phyloP scores from a whole-genome alignment of 2,113 vertebrate genomes.

The Corynorhinus townsendii region DNA sequence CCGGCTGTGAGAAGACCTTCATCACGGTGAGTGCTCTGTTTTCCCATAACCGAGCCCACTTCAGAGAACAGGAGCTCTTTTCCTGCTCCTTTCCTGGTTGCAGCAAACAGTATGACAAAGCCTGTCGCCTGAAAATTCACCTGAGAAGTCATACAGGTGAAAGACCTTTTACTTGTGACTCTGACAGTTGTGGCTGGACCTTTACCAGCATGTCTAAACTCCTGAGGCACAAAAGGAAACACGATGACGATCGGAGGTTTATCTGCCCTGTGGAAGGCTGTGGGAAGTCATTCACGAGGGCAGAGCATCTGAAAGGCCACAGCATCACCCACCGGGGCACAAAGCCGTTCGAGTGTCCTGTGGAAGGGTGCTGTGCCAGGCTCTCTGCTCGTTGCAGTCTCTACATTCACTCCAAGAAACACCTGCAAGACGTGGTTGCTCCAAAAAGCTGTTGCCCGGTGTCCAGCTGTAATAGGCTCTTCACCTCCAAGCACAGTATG shows the following conservation, averaged over 20 bases:
- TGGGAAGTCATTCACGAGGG: constrained; percentile 97
- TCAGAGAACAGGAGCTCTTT: constrained; percentile 93
- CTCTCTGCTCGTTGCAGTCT: constrained; percentile 98
- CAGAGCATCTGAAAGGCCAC: constrained; percentile 98
- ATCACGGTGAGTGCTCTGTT: constrained; percentile 98
- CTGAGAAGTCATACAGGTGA: constrained; percentile 97
- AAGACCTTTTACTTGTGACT: constrained; percentile 96
- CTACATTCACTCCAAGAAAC: constrained; percentile 98
- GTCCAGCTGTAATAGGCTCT: constrained; percentile 91
- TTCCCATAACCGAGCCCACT: constrained; percentile 97
- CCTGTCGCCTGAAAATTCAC: constrained; percentile 96
- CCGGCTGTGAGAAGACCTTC: constrained; percentile 96
- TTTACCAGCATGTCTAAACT: constrained; percentile 99
- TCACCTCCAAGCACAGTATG: constrained; percentile 94
- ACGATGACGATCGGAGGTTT: constrained; percentile 96
- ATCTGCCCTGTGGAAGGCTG: constrained; percentile 94
- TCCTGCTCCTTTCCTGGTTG: constrained; percentile 95
- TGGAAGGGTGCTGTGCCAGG: constrained; percentile 96
- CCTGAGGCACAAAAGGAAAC: constrained; percentile 96
- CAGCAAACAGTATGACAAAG: constrained; percentile 97
- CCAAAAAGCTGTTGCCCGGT: constrained; percentile 92
- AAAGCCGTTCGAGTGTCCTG: constrained; percentile 95
- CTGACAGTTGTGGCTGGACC: constrained; percentile 95
- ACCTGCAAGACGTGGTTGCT: constrained; percentile 88
- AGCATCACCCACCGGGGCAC: constrained; percentile 97